A percentile compares a stretch with the other conserved stretches of the same genome.
Evolutionary conservation across 2,797 vertebrate genomes (phyloP).

Genomic region (Perodicticus potto): DNA sequence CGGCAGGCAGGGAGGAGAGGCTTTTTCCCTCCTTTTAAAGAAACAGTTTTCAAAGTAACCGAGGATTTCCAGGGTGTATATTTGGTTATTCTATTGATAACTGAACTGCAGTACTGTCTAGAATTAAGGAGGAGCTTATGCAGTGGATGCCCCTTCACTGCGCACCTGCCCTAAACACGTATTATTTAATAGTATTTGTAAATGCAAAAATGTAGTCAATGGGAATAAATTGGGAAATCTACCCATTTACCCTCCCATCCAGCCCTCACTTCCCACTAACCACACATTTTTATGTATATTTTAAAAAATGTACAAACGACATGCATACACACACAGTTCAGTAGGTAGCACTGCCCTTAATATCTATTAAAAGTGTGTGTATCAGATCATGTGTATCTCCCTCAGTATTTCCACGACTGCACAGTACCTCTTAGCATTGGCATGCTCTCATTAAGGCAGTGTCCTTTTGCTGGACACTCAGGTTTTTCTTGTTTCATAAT

Average conservation of each 20-base stretch:
- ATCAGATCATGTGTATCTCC: not conserved
- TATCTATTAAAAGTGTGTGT: not conserved
- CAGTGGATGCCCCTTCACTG: not conserved
- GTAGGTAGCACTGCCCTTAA: not conserved
- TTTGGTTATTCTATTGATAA: not conserved
- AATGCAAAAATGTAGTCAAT: not conserved
- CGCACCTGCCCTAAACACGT: not conserved
- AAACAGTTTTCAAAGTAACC: conserved; percentile 35
- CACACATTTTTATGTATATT: not conserved
- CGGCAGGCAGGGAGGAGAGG: conserved; percentile 1
- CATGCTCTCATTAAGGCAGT: not conserved
- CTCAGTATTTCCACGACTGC: not conserved
- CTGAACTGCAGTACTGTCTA: not conserved
- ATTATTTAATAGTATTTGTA: not conserved
- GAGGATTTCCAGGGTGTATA: not conserved
- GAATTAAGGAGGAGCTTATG: not conserved
- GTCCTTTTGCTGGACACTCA: not conserved
- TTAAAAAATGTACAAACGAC: not conserved
- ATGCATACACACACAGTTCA: not conserved
- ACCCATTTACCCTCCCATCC: not conserved
- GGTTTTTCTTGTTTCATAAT: not conserved
- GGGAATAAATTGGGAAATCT: not conserved
- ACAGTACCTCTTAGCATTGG: not conserved
- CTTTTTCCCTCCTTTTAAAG: not conserved
- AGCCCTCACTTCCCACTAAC: not conserved